Percentiles rank a stretch among this genome's conserved stretches.
These are phyloP conservation scores for Lepilemur ruficaudatus DNA, from an alignment of 2,797 vertebrate species.

Conservation along the genomic window DNA sequence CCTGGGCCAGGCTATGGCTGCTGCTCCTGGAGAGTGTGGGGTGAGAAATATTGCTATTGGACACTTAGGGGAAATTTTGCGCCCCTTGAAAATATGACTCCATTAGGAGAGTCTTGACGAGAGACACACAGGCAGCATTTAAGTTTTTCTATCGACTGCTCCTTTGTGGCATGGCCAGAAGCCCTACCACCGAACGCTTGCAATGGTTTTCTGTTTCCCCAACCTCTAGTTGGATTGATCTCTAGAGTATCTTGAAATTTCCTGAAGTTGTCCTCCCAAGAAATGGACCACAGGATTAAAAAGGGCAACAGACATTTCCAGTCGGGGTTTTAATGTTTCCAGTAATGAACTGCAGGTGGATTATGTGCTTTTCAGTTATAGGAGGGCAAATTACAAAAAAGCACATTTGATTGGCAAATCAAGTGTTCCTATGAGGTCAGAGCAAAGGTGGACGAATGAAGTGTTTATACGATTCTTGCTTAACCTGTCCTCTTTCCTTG, in stretches of 20 bases:
- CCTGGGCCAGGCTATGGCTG: constrained; percentile 2
- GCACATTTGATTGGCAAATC: neutral
- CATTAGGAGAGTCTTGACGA: constrained; percentile 29
- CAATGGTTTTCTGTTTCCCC: neutral
- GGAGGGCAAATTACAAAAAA: neutral
- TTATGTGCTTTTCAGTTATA: neutral
- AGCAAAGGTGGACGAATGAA: neutral
- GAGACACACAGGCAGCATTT: constrained; percentile 31
- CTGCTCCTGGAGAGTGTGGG: neutral
- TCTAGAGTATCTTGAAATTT: neutral
- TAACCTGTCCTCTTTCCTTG: neutral
- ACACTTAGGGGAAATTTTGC: constrained; percentile 51
- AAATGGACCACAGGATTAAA: neutral
- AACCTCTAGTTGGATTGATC: neutral
- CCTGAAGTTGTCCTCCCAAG: neutral
- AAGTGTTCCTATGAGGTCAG: neutral
- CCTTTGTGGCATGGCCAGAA: neutral
- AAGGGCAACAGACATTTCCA: neutral
- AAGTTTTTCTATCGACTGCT: neutral
- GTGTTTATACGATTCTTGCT: neutral
- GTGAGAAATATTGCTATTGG: constrained; percentile 71
- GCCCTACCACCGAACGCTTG: neutral
- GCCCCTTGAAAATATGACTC: constrained; percentile 55
- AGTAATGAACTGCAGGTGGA: neutral
- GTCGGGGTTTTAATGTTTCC: neutral